A percentile compares a stretch with the other conserved stretches of the same genome.
phyloP scores from a whole-genome alignment of 92 coral and sea anemone genomes.

The Epizoanthus illoricatus region DNA sequence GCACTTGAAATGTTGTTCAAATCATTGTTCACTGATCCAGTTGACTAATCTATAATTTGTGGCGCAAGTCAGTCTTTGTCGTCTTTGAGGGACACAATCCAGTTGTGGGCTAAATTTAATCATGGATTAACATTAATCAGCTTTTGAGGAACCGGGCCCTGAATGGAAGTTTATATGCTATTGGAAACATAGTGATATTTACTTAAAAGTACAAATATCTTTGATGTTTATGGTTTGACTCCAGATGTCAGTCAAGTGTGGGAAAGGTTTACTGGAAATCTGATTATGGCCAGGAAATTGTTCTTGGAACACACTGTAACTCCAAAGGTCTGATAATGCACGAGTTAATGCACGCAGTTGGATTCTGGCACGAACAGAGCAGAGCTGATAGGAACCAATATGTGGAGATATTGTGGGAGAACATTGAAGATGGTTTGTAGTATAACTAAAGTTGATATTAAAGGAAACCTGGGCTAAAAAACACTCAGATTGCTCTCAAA shows the following conservation, averaged over 20 bases:
- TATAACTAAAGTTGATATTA: not conserved
- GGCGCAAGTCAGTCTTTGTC: no score
- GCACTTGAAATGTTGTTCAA: no score
- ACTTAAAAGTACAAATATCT: not conserved
- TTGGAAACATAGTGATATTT: not conserved
- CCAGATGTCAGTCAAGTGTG: slow-evolving; percentile 87
- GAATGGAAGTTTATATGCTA: no score
- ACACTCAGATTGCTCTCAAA: not conserved
- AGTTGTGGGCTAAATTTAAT: no score
- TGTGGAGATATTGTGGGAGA: slow-evolving; percentile 93
- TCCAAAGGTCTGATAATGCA: slow-evolving; percentile 75
- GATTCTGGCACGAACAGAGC: slow-evolving; percentile 97
- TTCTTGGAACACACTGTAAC: slow-evolving; percentile 80
- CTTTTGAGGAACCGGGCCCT: no score
- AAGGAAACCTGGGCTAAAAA: not conserved
- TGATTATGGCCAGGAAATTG: slow-evolving; percentile 69
- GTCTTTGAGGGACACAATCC: no score
- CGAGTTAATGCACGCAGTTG: slow-evolving; percentile 88
- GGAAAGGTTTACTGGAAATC: slow-evolving; percentile 77
- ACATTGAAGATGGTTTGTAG: slow-evolving; percentile 69
- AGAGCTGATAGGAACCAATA: slow-evolving; percentile 81
- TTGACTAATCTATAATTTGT: no score
- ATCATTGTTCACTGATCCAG: no score
- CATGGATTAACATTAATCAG: no score
- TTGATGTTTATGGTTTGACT: not conserved